Percentiles rank a stretch among this genome's conserved stretches.
These are phyloP conservation scores for Epinephelus awoara DNA, from an alignment of 2,797 vertebrate genomes.

Conservation along the genomic window DNA sequence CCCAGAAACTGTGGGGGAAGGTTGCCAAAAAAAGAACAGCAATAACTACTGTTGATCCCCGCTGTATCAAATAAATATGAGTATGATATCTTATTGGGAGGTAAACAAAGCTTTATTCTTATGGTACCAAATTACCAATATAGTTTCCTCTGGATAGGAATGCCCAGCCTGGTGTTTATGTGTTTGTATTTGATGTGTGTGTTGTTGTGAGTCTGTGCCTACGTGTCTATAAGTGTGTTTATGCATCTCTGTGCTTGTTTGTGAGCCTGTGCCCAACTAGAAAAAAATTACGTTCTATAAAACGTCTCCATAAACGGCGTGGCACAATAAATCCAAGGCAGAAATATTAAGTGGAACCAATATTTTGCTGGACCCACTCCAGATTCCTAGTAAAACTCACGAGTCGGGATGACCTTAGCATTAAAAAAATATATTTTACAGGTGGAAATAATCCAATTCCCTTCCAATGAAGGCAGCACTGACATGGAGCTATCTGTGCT, in stretches of 20 bases:
- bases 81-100: conserved; percentile 59
- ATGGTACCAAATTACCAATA: conserved; percentile 65
- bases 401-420: conserved; percentile 77
- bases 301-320: conserved; percentile 79
- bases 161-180: conserved; percentile 48
- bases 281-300: conserved; percentile 78
- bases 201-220: conserved; percentile 18
- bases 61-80: conserved; percentile 62
- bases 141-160: conserved; percentile 63
- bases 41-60: conserved; percentile 43
- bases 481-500: conserved; percentile 62
- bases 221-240: conserved; percentile 30
- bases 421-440: conserved; percentile 77
- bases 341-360: conserved; percentile 82
- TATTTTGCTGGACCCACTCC: conserved; percentile 78
- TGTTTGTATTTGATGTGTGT: conserved; percentile 35
- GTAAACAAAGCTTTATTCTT: conserved; percentile 68
- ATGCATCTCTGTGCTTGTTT: conserved; percentile 46
- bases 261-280: conserved; percentile 47
- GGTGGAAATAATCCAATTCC: conserved; percentile 70
- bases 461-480: conserved; percentile 66
- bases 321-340: conserved; percentile 78
- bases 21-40: conserved; percentile 43
- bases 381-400: conserved; percentile 76
- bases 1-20: conserved; percentile 25